A percentile compares a stretch with the other conserved stretches of the same genome.
Evolutionary conservation across 2,888 invertebrate genomes (phyloP).

Genomic region (Agonopterix subpropinquella): DNA sequence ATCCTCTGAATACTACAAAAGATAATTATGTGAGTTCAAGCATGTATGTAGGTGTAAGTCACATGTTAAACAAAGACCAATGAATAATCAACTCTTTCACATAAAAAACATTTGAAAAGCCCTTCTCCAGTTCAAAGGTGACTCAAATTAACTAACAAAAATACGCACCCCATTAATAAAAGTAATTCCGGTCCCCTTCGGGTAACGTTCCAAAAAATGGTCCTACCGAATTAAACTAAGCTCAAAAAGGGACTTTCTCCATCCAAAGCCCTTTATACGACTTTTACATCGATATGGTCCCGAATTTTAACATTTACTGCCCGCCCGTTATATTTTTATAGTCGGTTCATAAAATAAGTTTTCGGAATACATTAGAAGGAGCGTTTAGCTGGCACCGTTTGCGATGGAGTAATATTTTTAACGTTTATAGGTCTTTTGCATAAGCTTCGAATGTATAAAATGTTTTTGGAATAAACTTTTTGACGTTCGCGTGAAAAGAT

Average conservation of each 20-base stretch:
- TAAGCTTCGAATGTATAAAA: constrained; percentile 49
- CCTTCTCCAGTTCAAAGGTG: no score
- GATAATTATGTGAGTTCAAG: no score
- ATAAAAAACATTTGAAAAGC: no score
- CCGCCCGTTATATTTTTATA: constrained; percentile 64
- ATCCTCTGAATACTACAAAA: no score
- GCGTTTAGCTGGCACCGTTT: constrained; percentile 46
- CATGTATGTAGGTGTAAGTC: no score
- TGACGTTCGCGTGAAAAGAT: constrained; percentile 11
- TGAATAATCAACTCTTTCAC: no score
- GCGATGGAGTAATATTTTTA: constrained; percentile 52
- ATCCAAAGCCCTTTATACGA: constrained; percentile 29
- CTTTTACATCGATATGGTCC: constrained; percentile 52
- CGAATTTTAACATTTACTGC: constrained; percentile 60
- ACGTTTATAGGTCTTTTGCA: constrained; percentile 63
- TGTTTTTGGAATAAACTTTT: constrained; percentile 40
- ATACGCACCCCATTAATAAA: no score
- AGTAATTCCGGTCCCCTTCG: not conserved
- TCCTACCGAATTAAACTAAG: constrained; percentile 51
- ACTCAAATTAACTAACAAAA: no score
- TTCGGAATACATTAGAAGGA: constrained; percentile 57
- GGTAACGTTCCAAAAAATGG: constrained; percentile 36
- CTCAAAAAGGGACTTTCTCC: constrained; percentile 25
- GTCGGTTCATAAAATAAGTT: constrained; percentile 66
- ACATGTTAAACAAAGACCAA: no score